Evolutionary conservation across 2,797 vertebrate species (phyloP), one percentile per base, ranked within the genome.

Genomic region (Brotula barbata): DNA sequence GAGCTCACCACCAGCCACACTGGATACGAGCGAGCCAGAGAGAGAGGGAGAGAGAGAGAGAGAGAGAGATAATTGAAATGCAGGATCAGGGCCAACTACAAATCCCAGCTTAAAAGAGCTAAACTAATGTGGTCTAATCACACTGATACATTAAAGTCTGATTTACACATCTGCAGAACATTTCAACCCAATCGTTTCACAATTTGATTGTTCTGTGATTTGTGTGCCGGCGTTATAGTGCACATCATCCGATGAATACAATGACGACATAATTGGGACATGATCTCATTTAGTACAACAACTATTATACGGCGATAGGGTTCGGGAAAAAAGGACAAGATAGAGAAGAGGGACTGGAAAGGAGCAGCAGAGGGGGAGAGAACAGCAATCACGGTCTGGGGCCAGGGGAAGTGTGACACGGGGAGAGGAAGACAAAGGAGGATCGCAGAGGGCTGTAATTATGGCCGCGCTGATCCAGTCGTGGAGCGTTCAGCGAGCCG

Each of bases 1-100:
- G 41, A 99, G 94, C 75, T 99, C 96, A 0, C 97, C 97, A 46
- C 97, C 96, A 61, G 96, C 95, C 88, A 99, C 96, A 1, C 97
- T 99, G 81, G n/a, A n/a, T n/a, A n/a, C n/a, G n/a, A n/a, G n/a
- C n/a, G n/a, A n/a, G n/a, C n/a, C n/a, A 39, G n/a, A 48, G 12
- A 55, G 21, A 16, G 25, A 8, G 25, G 41, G 21, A 43, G 17
- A 47, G 21, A 60, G 11, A 58, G 39, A 23, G 2, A 25, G 17
- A 22, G 50, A 22, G 34, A 39, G 50, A 37, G 49, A 59, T 71
- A 48, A 69, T 78, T 71, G 64, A 58, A 68, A 62, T 33, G 59
- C 1, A 40, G 43, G 69, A 77, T 78, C 71, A 72, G 61, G 75
- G 80, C 41, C 62, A 56, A 63, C 65, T 14, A 68, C 69, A 82